Evolutionary conservation across 2,113 vertebrate genomes (phyloP).

Genomic region (Emydura subglobosa): DNA sequence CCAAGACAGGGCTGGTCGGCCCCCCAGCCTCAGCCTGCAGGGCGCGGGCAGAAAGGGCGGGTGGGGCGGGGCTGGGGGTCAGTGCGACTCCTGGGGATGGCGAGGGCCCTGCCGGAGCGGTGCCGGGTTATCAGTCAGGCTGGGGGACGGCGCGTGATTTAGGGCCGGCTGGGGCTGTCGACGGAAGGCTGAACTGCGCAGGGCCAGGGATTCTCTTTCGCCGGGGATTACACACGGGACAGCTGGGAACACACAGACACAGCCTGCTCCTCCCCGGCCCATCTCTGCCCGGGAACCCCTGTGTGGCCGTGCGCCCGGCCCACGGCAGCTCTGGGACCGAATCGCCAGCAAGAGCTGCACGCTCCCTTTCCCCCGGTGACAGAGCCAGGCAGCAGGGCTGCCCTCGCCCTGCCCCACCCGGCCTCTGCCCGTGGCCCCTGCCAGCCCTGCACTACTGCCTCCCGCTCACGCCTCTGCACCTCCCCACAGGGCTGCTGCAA

Average conservation of each 20-base stretch:
- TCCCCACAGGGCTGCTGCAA: not conserved
- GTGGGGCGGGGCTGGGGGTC: not conserved
- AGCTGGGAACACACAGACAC: constrained; percentile 78
- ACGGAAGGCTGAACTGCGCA: constrained; percentile 9
- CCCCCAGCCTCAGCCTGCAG: constrained; percentile 1
- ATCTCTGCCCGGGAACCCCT: not conserved
- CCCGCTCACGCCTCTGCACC: not conserved
- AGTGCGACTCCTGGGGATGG: not conserved
- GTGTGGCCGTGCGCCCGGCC: fast-evolving
- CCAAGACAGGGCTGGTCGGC: constrained; percentile 24
- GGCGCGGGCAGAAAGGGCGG: not conserved
- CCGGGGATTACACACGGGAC: constrained; percentile 63
- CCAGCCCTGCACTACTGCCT: no score
- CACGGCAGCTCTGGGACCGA: constrained; percentile 1
- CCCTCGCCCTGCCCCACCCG: not conserved
- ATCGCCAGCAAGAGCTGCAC: not conserved
- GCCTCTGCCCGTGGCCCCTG: fast-evolving
- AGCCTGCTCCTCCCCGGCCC: not conserved
- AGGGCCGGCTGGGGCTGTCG: not conserved
- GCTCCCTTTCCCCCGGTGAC: not conserved
- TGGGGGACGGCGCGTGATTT: constrained; percentile 55
- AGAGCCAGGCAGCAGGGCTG: not conserved
- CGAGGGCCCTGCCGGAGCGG: not conserved
- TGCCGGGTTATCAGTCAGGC: constrained; percentile 11
- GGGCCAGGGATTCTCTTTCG: constrained; percentile 67